phyloP scores from a whole-genome alignment of 2,113 vertebrate species.

The Cephalopholis sonnerati region DNA sequence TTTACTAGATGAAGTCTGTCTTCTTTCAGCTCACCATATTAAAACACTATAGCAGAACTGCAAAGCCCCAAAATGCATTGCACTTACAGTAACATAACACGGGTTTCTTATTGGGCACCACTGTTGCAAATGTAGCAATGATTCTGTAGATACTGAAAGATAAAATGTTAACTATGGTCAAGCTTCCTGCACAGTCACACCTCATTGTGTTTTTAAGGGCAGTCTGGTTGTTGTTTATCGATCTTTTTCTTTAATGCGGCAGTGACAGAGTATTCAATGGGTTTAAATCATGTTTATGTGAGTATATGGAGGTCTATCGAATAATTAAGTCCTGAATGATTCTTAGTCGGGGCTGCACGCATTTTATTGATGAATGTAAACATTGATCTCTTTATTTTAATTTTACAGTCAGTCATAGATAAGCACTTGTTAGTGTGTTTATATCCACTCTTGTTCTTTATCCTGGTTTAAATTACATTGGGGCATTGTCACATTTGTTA shows the following conservation, averaged over 20 bases:
- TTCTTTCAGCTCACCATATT: background rate
- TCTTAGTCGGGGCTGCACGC: background rate
- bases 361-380: constrained; percentile 38
- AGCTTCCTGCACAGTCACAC: constrained; percentile 6
- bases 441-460: background rate
- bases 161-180: background rate
- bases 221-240: background rate
- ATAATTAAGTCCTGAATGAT: background rate
- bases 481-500: background rate
- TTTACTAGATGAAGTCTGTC: background rate
- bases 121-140: constrained; percentile 3
- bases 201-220: background rate
- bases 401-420: background rate
- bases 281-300: background rate
- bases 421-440: background rate
- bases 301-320: background rate
- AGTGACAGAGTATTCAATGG: background rate
- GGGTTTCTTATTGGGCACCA: no score
- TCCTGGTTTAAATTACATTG: background rate
- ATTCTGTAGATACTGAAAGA: background rate
- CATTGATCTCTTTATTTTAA: background rate
- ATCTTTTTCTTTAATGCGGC: background rate
- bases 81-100: background rate
- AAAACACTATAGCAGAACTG: background rate
- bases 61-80: constrained; percentile 15